Percentiles rank a stretch among this genome's conserved stretches.
These are phyloP conservation scores for Clostera curtula DNA, from an alignment of 2,888 invertebrate genomes.

Conservation along the genomic window DNA sequence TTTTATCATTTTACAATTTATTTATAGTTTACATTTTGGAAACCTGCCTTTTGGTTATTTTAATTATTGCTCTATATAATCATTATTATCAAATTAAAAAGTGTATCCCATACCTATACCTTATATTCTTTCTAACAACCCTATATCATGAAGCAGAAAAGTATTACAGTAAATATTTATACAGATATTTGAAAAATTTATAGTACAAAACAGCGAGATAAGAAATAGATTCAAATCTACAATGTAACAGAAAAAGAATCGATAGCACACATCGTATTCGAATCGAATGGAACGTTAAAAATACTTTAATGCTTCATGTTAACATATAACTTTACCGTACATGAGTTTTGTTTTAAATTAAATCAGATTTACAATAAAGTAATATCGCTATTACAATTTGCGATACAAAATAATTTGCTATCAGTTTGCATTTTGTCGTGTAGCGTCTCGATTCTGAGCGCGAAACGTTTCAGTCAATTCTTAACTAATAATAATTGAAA, in stretches of 20 bases:
- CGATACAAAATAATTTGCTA: slow-evolving; percentile 57
- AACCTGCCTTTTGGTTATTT: slow-evolving; percentile 50
- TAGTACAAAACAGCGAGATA: slow-evolving; percentile 56
- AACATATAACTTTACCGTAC: slow-evolving; percentile 51
- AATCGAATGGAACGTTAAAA: slow-evolving; percentile 28
- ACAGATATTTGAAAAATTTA: slow-evolving; percentile 57
- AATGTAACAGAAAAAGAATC: slow-evolving; percentile 45
- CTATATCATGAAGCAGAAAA: slow-evolving; percentile 72
- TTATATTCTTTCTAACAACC: slow-evolving; percentile 61
- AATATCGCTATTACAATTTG: slow-evolving; percentile 57
- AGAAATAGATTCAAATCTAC: slow-evolving; percentile 66
- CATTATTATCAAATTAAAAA: slow-evolving; percentile 48
- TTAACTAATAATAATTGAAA: slow-evolving; percentile 54
- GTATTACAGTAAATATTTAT: slow-evolving; percentile 65
- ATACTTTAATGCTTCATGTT: slow-evolving; percentile 72
- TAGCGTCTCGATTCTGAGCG: slow-evolving; percentile 46
- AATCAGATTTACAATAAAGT: slow-evolving; percentile 47
- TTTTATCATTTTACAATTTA: slow-evolving; percentile 23
- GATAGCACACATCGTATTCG: slow-evolving; percentile 31
- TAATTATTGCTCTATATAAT: slow-evolving; percentile 44
- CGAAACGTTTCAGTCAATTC: slow-evolving; percentile 46
- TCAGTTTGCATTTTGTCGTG: slow-evolving; percentile 44
- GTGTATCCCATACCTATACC: slow-evolving; percentile 60
- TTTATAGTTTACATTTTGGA: slow-evolving; percentile 41
- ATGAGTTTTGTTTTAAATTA: slow-evolving; percentile 49